Percentiles rank a stretch among this genome's conserved stretches.
phyloP scores from a whole-genome alignment of 1,140 invertebrate genomes.

The Pristionchus pacificus region DNA sequence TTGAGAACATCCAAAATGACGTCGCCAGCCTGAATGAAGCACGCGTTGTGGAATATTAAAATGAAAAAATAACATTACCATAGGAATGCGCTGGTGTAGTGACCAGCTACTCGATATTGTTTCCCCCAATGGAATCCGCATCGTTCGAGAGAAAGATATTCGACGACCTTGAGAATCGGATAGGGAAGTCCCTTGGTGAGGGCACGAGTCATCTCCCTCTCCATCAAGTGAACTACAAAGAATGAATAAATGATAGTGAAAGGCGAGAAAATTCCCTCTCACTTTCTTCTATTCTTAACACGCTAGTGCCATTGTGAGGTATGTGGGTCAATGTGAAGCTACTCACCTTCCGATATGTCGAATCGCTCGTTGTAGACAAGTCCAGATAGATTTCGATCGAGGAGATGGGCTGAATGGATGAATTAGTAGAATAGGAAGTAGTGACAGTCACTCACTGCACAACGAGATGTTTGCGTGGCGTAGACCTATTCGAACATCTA shows the following conservation, averaged over 20 bases:
- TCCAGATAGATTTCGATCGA: background rate
- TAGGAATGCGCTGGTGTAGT: background rate
- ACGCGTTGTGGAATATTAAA: too few species aligned
- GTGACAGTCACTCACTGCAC: background rate
- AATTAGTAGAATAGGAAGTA: background rate
- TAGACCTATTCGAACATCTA: background rate
- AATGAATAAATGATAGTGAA: background rate
- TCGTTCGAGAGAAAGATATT: background rate
- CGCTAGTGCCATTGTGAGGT: too few species aligned
- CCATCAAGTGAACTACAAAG: background rate
- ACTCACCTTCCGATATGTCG: background rate
- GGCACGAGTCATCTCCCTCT: background rate
- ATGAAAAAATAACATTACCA: background rate
- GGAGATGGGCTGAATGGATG: background rate
- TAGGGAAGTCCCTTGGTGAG: background rate
- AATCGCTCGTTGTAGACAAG: background rate
- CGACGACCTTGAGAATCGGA: background rate
- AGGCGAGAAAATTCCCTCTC: too few species aligned
- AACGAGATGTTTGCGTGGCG: background rate
- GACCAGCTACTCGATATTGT: background rate
- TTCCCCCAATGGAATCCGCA: background rate
- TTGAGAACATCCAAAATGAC: too few species aligned
- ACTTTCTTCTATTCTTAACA: too few species aligned
- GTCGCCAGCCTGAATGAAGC: too few species aligned
- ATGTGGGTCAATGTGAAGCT: background rate